Base-by-base conservation (phyloP, 92 coral and sea anemone species). In the Zoanthus gigantus region DNA sequence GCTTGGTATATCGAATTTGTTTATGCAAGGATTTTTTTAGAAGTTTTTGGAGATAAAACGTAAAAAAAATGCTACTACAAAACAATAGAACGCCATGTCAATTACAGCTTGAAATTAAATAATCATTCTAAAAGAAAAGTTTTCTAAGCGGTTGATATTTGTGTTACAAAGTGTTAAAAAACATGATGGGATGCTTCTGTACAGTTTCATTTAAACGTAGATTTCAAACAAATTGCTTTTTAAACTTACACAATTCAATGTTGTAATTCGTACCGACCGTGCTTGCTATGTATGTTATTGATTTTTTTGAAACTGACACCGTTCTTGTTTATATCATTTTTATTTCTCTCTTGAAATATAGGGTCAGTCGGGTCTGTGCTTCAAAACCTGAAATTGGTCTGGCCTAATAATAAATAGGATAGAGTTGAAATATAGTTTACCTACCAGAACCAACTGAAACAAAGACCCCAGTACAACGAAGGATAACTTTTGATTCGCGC, bases 381-480 rank as follows among this genome's bases (percentile, higher is more conserved):
- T 67, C 73, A 67, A 71, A 71, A 67, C 17, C 31, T 71, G 18
- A 71, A 71, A 71, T 7, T 71, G 76, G 17, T 71, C 76, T 32
- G 76, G 76, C 76, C 76, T 71, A 71, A 71, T 11, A 13, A 71
- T 34, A 71, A 71, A 71, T 71, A n/a, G 17, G 48, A 34, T 32
- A 71, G 76, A 71, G 76, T 71, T 71, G 76, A 71, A 31, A 71
- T 0, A 71, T 7, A 71, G 50, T 71, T 66, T 71, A 71, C 76
- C 76, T 71, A 71, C 75, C 75, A 71, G 75, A 71, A 71, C 76
- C 76, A 71, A 71, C 76, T 71, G 76, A 58, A 74, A 74, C 60
- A 74, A 74, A 74, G 79, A 74, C 79, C 60, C 58, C 79, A 74
- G 79, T 74, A 74, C 56, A 74, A 74, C 79, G 79, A 74, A 74